Evolutionary conservation across 2,888 invertebrate genomes (phyloP).

Genomic region (Cephus pulcher): DNA sequence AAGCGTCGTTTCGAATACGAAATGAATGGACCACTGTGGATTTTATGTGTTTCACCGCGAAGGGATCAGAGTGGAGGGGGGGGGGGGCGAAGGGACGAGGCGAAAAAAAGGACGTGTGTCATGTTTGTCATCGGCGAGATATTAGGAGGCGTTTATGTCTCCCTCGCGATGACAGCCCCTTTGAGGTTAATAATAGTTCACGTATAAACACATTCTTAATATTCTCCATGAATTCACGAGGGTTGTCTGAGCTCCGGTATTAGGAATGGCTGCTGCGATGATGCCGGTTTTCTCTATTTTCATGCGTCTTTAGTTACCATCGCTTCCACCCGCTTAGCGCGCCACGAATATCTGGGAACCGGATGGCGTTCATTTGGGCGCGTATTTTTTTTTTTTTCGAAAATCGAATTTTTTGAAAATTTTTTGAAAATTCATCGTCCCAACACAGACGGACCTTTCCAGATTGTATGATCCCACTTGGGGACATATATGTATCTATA

Average conservation of each 20-base stretch:
- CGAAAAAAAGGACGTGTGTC: constrained; percentile 44
- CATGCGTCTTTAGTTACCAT: neutral
- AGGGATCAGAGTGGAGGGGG: neutral
- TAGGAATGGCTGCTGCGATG: neutral
- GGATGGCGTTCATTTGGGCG: neutral
- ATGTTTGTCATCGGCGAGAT: constrained; percentile 55
- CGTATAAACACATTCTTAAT: constrained; percentile 47
- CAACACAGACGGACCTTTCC: no score
- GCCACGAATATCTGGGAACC: neutral
- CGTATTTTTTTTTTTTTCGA: no score
- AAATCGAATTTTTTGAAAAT: neutral
- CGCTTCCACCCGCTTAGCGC: neutral
- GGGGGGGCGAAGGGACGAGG: neutral
- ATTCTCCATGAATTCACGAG: constrained; percentile 24
- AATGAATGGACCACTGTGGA: neutral
- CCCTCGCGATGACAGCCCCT: constrained; percentile 44
- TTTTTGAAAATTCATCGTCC: no score
- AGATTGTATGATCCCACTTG: no score
- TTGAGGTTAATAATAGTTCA: constrained; percentile 54
- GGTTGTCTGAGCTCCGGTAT: neutral
- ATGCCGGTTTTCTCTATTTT: neutral
- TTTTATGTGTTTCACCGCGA: neutral
- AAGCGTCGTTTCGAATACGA: neutral
- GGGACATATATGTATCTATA: no score
- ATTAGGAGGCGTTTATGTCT: constrained; percentile 56